Conservation (phyloP, 1,140 invertebrate genomes). For the Calephelis nemesis region DNA sequence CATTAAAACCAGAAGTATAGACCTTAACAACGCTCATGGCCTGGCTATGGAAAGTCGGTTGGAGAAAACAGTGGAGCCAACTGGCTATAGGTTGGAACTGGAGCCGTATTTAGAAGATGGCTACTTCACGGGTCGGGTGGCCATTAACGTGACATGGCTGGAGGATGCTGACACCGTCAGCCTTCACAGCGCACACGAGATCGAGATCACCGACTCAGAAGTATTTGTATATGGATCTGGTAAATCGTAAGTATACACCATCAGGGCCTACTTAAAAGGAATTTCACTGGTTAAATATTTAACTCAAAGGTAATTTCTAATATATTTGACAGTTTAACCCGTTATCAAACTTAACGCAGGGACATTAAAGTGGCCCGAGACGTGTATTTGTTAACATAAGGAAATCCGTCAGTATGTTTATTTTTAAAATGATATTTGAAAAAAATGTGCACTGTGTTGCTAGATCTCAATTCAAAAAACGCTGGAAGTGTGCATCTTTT, state of each 20-base stretch:
- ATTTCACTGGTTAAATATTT: too few relatives aligned
- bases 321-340: too few relatives aligned
- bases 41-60: slow-evolving; percentile 80
- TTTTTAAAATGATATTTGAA: too few relatives aligned
- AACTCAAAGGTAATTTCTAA: too few relatives aligned
- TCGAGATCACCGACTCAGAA: slow-evolving; percentile 76
- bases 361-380: too few relatives aligned
- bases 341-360: too few relatives aligned
- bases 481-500: too few relatives aligned
- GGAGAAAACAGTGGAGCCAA: slow-evolving; percentile 80
- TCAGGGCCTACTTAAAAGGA: neutral
- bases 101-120: slow-evolving; percentile 81
- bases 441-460: too few relatives aligned
- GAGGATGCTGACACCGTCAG: slow-evolving; percentile 80
- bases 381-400: too few relatives aligned
- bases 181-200: slow-evolving; percentile 81
- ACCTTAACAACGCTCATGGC: slow-evolving; percentile 80
- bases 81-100: slow-evolving; percentile 81
- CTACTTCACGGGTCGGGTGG: slow-evolving; percentile 81
- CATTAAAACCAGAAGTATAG: slow-evolving; percentile 80
- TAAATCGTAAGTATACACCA: slow-evolving; percentile 41
- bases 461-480: too few relatives aligned
- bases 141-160: slow-evolving; percentile 82
- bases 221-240: slow-evolving; percentile 45
- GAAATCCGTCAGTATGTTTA: too few relatives aligned